phyloP scores from a whole-genome alignment of 1,140 invertebrate genomes.

The Brachionus asplanchnoidis region DNA sequence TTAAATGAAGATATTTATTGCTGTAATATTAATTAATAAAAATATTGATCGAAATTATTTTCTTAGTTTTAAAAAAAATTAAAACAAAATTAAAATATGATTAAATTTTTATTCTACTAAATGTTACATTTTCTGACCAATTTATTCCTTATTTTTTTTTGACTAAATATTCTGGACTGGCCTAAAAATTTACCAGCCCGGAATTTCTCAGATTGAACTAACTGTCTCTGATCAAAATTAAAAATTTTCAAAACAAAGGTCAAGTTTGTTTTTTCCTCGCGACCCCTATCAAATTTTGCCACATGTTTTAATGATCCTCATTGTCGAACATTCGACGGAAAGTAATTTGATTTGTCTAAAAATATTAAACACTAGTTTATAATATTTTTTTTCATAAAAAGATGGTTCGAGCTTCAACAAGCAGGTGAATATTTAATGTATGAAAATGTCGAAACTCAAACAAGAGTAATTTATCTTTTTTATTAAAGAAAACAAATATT shows the following conservation, averaged over 20 bases:
- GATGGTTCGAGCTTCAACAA: background rate
- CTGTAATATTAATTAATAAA: no score
- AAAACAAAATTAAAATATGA: no score
- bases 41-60: no score
- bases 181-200: background rate
- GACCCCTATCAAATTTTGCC: background rate
- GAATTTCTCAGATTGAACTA: background rate
- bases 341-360: background rate
- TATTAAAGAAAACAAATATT: background rate
- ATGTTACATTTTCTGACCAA: no score
- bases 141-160: no score
- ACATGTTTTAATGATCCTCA: conserved; percentile 12
- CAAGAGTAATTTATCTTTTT: background rate
- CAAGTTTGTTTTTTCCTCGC: background rate
- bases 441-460: conserved; percentile 8
- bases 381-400: background rate
- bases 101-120: no score
- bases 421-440: conserved; percentile 11
- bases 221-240: background rate
- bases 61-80: no score
- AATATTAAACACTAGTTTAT: background rate
- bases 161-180: no score
- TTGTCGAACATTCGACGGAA: background rate
- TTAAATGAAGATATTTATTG: no score
- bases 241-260: background rate